A percentile compares a stretch with the other conserved stretches of the same genome.
Conservation (phyloP, 2,888 invertebrate genomes). For the Cartodere bifasciata region DNA sequence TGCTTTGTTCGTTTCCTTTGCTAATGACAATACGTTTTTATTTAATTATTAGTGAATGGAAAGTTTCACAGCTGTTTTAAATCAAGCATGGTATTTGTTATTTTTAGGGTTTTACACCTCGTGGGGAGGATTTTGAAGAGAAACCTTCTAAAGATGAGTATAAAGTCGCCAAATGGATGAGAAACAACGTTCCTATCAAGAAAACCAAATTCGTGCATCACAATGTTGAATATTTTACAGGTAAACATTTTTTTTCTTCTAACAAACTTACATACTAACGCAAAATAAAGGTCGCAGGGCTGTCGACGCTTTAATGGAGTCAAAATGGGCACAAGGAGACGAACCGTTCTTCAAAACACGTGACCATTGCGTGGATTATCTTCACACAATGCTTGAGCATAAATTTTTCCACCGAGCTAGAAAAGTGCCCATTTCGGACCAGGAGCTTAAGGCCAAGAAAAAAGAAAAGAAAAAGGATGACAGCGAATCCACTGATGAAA, state of each 20-base stretch:
- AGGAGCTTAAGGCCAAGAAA: constrained; percentile 47
- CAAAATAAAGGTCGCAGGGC: constrained; percentile 59
- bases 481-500: constrained; percentile 28
- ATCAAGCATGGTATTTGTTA: too few species aligned
- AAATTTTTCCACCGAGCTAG: constrained; percentile 93
- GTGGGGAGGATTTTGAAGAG: constrained; percentile 43
- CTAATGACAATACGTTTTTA: too few species aligned
- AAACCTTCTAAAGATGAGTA: constrained; percentile 86
- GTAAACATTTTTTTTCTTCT: constrained; percentile 33
- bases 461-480: constrained; percentile 41
- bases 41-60: too few species aligned
- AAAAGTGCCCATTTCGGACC: constrained; percentile 67
- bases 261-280: neutral
- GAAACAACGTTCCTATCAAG: constrained; percentile 86
- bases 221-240: constrained; percentile 93
- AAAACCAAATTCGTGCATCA: constrained; percentile 94
- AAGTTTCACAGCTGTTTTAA: too few species aligned
- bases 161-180: constrained; percentile 85
- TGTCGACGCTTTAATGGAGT: constrained; percentile 80
- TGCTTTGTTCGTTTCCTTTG: too few species aligned
- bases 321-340: constrained; percentile 74
- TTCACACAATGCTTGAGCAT: constrained; percentile 77
- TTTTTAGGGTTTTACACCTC: constrained; percentile 35
- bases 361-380: constrained; percentile 63
- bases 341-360: constrained; percentile 69